Base-by-base conservation (phyloP, 1,140 invertebrate genomes). In the Neuroterus valhalla region DNA sequence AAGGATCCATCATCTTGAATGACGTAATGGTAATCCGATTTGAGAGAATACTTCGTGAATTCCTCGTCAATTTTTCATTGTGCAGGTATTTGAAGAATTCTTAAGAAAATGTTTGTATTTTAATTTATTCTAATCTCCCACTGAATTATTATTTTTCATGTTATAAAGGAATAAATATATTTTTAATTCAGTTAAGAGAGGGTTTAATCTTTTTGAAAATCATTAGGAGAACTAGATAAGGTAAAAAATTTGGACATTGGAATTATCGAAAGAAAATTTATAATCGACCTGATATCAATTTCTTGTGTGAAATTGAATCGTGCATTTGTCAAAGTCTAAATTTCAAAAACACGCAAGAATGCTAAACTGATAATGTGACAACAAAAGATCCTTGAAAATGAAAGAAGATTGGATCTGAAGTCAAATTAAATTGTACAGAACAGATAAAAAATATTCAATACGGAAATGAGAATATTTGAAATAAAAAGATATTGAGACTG, bases 191-290 rank as follows among this genome's bases (percentile, higher is more conserved):
- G 26, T 14, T 4, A 26, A 12, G 12, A 26, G 26, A 62, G 26
- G 1, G 8, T 62, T 62, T 23, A 31, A 62, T 15, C 5, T n/a
- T 62, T 62, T 62, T 3, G 5, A 62, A 62, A 62, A 62, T 38
- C 26, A 62, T 14, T 38, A 62, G 31, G 31, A 62, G 55, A 31
- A n/a, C 23, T 62, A n/a, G 55, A 62, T 26, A 38, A 62, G 55
- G 31, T 62, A 62, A 62, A 62, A 55, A 62, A 38, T 38, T 31
- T 62, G 55, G 21, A 62, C 55, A 62, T 31, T 62, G 55, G 52
- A 23, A 55, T 55, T 55, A 21, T 15, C 19, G 15, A 55, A 62
- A n/a, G 14, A 3, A 52, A 52, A 31, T 62, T 38, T 6, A 11
- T 62, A n/a, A 62, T 31, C 14, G 4, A 62, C 26, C n/a, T 12